Percentiles rank a stretch among this genome's conserved stretches.
Conservation (phyloP, 2,888 invertebrate species). For the Dugesia japonica region DNA sequence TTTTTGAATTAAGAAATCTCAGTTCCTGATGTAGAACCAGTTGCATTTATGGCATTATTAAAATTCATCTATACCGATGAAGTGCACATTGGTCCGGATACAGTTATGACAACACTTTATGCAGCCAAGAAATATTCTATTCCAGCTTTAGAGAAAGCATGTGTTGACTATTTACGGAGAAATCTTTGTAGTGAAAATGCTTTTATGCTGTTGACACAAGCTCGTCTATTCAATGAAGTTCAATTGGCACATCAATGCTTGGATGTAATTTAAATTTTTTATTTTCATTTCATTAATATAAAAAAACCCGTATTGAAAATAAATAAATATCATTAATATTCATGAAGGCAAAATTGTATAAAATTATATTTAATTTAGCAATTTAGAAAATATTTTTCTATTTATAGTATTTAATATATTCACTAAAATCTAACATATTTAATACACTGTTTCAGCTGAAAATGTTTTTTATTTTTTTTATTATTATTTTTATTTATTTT, state of each 20-base stretch:
- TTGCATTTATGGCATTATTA: conserved; percentile 55
- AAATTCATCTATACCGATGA: conserved; percentile 62
- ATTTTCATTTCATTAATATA: not conserved
- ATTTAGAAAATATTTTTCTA: no score
- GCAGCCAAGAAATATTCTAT: conserved; percentile 74
- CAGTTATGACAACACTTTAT: conserved; percentile 69
- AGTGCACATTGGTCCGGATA: conserved; percentile 66
- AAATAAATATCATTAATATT: not conserved
- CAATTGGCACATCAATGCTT: conserved; percentile 65
- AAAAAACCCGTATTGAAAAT: not conserved
- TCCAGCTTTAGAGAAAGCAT: conserved; percentile 64
- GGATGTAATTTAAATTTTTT: conserved; percentile 52
- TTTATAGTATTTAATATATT: no score
- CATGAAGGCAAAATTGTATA: no score
- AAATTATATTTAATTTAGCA: no score
- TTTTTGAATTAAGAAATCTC: conserved; percentile 56
- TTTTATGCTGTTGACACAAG: conserved; percentile 61
- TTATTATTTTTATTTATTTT: no score
- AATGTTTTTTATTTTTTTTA: no score
- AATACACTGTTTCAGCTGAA: no score
- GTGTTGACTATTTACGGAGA: conserved; percentile 62
- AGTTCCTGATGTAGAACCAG: conserved; percentile 67
- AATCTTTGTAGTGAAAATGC: conserved; percentile 63
- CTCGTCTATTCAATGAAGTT: conserved; percentile 65
- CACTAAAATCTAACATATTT: no score